Conservation (phyloP, 2,888 invertebrate species). For the Halictus ligatus region DNA sequence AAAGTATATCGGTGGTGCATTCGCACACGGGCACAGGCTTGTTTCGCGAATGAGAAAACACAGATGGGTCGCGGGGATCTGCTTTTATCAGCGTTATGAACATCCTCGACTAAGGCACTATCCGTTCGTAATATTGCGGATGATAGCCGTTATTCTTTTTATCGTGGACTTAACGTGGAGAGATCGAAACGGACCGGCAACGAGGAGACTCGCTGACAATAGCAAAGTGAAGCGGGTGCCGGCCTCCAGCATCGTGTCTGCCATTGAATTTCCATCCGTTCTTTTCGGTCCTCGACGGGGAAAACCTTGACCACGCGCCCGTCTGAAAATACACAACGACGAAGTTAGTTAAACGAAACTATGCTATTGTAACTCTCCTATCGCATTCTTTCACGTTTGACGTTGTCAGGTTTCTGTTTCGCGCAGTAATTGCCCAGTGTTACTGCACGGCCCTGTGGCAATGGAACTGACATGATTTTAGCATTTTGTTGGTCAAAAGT, state of each 20-base stretch:
- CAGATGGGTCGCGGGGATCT: conserved; percentile 37
- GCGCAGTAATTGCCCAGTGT: not conserved
- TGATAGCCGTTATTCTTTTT: conserved; percentile 66
- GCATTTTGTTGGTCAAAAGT: not conserved
- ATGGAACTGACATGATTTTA: not conserved
- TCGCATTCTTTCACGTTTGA: not conserved
- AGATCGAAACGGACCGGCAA: conserved; percentile 44
- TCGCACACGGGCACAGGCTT: conserved; percentile 27
- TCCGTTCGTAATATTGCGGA: conserved; percentile 62
- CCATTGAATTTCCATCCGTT: conserved; percentile 57
- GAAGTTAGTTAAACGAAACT: conserved; percentile 27
- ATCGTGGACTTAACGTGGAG: conserved; percentile 50
- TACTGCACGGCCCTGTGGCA: not conserved
- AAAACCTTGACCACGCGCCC: conserved; percentile 37
- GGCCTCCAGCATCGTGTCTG: conserved; percentile 22
- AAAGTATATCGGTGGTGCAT: conserved; percentile 26
- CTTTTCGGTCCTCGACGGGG: conserved; percentile 18
- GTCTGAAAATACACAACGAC: conserved; percentile 18
- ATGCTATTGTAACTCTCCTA: not conserved
- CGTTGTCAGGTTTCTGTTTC: not conserved
- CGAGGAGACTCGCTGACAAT: conserved; percentile 43
- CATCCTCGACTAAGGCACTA: conserved; percentile 57
- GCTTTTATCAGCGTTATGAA: conserved; percentile 62
- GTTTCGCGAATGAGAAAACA: conserved; percentile 36
- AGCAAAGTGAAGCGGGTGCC: conserved; percentile 28